Percentiles rank a stretch among this genome's conserved stretches.
Conservation (phyloP, 2,888 invertebrate species). For the Onchidella celtica region DNA sequence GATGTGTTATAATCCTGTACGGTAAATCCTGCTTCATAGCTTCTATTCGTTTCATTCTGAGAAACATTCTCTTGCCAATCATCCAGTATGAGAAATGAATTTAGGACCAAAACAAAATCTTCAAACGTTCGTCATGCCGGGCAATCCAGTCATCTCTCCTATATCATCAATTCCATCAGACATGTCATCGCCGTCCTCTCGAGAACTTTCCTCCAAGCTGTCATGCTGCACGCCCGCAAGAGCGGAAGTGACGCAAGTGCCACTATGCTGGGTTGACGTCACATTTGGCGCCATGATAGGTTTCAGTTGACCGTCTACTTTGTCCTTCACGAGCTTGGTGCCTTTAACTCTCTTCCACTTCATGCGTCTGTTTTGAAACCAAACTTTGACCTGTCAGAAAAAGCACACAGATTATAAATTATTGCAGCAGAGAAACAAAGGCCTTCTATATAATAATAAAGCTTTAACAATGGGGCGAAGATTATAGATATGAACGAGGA, state of each 20-base stretch:
- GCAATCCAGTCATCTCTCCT: constrained; percentile 32
- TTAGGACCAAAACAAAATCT: no score
- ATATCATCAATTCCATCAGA: constrained; percentile 41
- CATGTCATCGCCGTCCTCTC: constrained; percentile 31
- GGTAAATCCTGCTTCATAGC: no score
- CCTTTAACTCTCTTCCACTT: constrained; percentile 79
- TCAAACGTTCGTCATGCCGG: constrained; percentile 28
- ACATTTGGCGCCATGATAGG: constrained; percentile 70
- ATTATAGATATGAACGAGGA: no score
- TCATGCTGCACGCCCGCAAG: not conserved
- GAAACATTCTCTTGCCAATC: no score
- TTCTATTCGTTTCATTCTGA: no score
- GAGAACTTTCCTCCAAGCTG: constrained; percentile 2
- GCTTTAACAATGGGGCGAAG: no score
- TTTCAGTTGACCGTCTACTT: constrained; percentile 78
- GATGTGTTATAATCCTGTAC: no score
- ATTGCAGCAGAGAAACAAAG: no score
- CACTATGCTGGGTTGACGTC: constrained; percentile 59
- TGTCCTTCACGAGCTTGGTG: constrained; percentile 76
- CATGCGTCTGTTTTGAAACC: constrained; percentile 80
- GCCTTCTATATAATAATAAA: no score
- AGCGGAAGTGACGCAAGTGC: constrained; percentile 23
- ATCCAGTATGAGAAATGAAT: no score
- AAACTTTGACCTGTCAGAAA: constrained; percentile 76
- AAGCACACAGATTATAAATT: not conserved